These are phyloP conservation scores for Nothoprocta pentlandii DNA, from an alignment of 2,113 vertebrate genomes.

Conservation along the genomic window DNA sequence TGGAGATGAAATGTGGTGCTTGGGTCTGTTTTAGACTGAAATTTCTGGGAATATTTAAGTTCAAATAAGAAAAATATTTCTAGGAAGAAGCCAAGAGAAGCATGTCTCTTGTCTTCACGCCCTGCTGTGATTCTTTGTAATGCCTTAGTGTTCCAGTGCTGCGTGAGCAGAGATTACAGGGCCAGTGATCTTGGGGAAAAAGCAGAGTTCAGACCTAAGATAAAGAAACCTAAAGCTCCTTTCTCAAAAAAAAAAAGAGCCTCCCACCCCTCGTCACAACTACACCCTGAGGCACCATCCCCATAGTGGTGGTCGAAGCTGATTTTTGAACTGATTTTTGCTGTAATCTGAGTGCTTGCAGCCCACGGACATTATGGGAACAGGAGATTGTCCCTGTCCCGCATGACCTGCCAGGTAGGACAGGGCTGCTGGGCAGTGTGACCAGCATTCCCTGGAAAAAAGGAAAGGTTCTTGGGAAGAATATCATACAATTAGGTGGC, in stretches of 20 bases:
- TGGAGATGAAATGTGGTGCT: slow-evolving; percentile 3
- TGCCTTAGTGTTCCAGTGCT: slow-evolving; percentile 23
- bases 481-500: neutral
- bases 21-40: slow-evolving; percentile 4
- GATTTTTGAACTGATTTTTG: neutral
- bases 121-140: slow-evolving; percentile 67
- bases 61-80: slow-evolving; percentile 59
- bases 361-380: neutral
- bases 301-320: neutral
- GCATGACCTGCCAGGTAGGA: neutral
- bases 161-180: slow-evolving; percentile 13
- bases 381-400: neutral
- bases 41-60: slow-evolving; percentile 58
- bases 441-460: neutral
- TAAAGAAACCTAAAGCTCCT: accelerated
- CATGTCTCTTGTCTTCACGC: neutral
- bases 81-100: slow-evolving; percentile 64
- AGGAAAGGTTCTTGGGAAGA: neutral
- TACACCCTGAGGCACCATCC: neutral
- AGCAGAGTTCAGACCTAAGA: neutral
- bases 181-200: slow-evolving; percentile 24
- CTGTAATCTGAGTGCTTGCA: neutral
- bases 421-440: too few species aligned
- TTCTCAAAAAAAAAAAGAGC: neutral
- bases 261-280: neutral